phyloP scores from a whole-genome alignment of 2,797 vertebrate species.

The Babyrousa celebensis region DNA sequence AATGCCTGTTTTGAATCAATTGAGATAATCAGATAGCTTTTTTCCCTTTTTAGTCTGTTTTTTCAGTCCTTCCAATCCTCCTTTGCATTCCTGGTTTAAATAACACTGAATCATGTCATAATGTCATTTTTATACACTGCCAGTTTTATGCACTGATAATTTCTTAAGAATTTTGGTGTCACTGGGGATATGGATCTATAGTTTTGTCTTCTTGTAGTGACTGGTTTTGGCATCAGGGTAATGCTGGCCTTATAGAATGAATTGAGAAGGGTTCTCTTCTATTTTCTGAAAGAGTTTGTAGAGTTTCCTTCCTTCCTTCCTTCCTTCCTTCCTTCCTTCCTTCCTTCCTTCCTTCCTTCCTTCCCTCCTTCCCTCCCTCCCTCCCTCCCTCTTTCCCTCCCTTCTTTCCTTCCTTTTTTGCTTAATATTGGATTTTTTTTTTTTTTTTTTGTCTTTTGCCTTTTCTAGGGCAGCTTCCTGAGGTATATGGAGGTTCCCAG shows the following conservation, averaged over 20 bases:
- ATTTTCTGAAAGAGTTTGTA: not conserved
- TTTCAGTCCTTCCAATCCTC: not conserved
- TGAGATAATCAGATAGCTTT: not conserved
- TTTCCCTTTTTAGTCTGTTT: not conserved
- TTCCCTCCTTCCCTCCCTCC: not conserved
- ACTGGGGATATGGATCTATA: not conserved
- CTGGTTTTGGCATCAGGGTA: not conserved
- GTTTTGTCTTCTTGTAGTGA: not conserved
- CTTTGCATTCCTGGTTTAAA: constrained; percentile 8
- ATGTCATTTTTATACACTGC: not conserved
- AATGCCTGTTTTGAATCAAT: not conserved
- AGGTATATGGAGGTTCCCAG: too few species aligned
- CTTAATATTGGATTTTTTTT: too few species aligned
- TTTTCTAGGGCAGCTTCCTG: too few species aligned
- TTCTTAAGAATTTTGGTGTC: not conserved
- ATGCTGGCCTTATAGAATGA: not conserved
- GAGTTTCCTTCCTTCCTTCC: not conserved
- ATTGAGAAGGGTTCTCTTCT: not conserved
- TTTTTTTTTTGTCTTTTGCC: too few species aligned
- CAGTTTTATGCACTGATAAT: not conserved
- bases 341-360: not conserved
- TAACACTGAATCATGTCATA: not conserved
- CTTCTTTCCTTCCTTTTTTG: not conserved
- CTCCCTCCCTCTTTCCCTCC: too few species aligned
- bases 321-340: too few species aligned